These are phyloP conservation scores for Pasiphila rectangulata DNA, from an alignment of 2,888 invertebrate species.

Conservation along the genomic window DNA sequence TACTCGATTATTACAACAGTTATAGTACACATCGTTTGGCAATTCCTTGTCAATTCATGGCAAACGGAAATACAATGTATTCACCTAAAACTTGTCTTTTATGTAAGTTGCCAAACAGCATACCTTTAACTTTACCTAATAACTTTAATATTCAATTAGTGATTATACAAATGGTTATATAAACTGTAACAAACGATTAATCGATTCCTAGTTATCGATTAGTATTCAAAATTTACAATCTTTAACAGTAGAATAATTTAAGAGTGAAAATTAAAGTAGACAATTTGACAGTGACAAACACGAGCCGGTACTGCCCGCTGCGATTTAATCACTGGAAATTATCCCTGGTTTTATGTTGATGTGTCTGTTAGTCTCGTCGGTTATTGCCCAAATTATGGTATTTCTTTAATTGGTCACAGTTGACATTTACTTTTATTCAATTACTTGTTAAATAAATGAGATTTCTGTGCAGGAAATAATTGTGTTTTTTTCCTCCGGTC, in stretches of 20 bases:
- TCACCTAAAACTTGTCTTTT: too few relatives aligned
- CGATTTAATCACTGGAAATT: slow-evolving; percentile 48
- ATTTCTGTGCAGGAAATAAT: slow-evolving; percentile 35
- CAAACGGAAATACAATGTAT: too few relatives aligned
- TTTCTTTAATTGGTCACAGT: slow-evolving; percentile 45
- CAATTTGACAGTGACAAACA: too few relatives aligned
- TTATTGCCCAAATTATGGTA: slow-evolving; percentile 25
- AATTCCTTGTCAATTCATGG: too few relatives aligned
- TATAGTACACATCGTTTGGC: too few relatives aligned
- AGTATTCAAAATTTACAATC: slow-evolving; percentile 66
- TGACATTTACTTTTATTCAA: slow-evolving; percentile 47
- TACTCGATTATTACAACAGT: too few relatives aligned
- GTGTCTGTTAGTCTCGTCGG: slow-evolving; percentile 5
- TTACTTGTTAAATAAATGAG: slow-evolving; percentile 44
- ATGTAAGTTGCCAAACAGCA: neutral
- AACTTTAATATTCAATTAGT: too few relatives aligned
- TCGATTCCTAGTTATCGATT: slow-evolving; percentile 55
- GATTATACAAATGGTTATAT: too few relatives aligned
- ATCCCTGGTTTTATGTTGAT: slow-evolving; percentile 40
- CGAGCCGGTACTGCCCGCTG: slow-evolving; percentile 63
- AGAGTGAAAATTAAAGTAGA: too few relatives aligned
- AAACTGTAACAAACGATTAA: slow-evolving; percentile 47
- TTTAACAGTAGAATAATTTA: slow-evolving; percentile 12
- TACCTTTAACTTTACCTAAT: neutral
- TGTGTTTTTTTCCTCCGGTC: slow-evolving; percentile 37